Base-by-base conservation (phyloP, 2,888 invertebrate species). In the Nomada fabriciana region DNA sequence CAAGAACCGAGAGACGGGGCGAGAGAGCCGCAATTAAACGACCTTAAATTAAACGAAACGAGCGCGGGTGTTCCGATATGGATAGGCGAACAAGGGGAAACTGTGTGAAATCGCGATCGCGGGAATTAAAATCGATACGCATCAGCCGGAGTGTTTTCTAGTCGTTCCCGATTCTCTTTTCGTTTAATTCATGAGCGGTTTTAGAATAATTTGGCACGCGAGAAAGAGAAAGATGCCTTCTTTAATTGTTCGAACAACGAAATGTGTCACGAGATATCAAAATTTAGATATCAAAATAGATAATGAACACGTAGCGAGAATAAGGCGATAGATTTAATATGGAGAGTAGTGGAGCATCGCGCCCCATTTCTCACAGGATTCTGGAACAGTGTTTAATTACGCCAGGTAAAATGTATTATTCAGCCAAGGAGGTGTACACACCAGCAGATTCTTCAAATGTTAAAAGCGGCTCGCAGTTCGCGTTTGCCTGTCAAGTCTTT, bases 91-190 rank as follows among this genome's bases (percentile, higher is more conserved):
- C 60, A 20, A 23, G 84, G 84, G 85, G 84, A 87, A 88, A 88
- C 79, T 82, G 80, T 76, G 85, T 76, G 85, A 86, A 88, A 84
- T 71, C 71, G 43, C 63, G 63, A 68, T 75, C 57, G 36, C 52
- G 59, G 55, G 25, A 43, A 69, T 53, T 57, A 50, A 11, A 75
- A 68, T 68, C 68, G 50, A 80, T 78, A 76, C 47, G 71, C 69
- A 53, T 71, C 47, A 29, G 79, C 69, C 74, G 76, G 86, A 78
- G 68, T 29, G 61, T 76, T 82, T 85, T 73, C 84, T 60, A 65
- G 70, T 43, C 55, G 71, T n/a, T 80, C 82, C 68, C 77, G 78
- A 68, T 81, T 81, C 83, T 85, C 82, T 83, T 88, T 82, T 65
- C 75, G 82, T 80, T 75, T 83, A 82, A 86, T 87, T 85, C 77